Evolutionary conservation across 1,140 invertebrate genomes (phyloP), one percentile per base, ranked within the genome.

Genomic region (Camponotus floridanus): DNA sequence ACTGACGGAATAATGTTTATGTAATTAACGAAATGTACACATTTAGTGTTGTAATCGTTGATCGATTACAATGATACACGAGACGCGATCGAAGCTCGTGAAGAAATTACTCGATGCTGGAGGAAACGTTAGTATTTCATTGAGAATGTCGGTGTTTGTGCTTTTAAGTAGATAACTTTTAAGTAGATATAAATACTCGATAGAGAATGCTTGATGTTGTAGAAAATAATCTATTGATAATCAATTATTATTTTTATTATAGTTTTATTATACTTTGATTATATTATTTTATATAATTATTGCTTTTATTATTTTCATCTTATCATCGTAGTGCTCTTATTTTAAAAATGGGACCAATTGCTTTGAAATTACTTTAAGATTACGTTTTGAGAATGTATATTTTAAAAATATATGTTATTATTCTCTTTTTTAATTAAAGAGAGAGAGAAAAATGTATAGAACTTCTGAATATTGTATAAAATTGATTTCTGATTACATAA

Each of bases 121-220:
- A 42, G 48, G 21, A 70, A 36, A 80, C 36, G 21, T 80, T 42
- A 67, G 78, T 80, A 80, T 55, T 55, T 5, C n/a, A 7, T 39
- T 51, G 64, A 33, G n/a, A 57, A 57, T 26, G 11, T 79, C 36
- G 33, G 68, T 79, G 33, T 80, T 68, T n/a, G 65, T 42, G 36
- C n/a, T 26, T 26, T 26, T 26, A 26, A 26, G 26, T 26, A 26
- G 26, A 26, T 26, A 5, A 26, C 26, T 62, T 8, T 62, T 39
- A 74, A 21, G 55, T 59, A 21, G 21, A 70, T 45, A 33, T 18
- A 26, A 42, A 15, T 61, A 26, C 3, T 42, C 33, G 55, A 36
- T 18, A 13, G 7, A 39, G 3, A 31, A 31, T 9, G 26, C 15
- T 61, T 26, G 73, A 76, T n/a, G 26, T 36, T 64, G 15, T 36